A percentile compares a stretch with the other conserved stretches of the same genome.
phyloP scores from a whole-genome alignment of 2,113 vertebrate genomes.

The Cygnus atratus region DNA sequence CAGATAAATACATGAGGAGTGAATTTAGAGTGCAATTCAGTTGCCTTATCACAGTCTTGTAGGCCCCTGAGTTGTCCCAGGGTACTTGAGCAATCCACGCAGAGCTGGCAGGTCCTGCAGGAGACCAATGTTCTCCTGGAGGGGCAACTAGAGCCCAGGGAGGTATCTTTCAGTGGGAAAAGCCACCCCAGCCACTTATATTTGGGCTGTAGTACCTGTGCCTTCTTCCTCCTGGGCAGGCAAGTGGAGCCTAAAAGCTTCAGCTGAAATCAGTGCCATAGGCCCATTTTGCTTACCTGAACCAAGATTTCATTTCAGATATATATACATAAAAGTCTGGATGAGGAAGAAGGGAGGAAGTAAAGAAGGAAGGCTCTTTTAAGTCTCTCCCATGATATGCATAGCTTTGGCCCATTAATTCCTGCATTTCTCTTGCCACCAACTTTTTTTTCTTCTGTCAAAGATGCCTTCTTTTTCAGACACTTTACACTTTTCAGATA shows the following conservation, averaged over 20 bases:
- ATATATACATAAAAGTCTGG: neutral
- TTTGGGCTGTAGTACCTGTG: neutral
- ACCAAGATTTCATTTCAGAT: neutral
- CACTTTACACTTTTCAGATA: neutral
- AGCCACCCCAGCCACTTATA: fast-evolving
- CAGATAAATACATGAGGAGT: neutral
- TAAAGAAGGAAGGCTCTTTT: neutral
- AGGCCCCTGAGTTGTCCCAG: neutral
- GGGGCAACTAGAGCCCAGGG: neutral
- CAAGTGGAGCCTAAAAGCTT: neutral
- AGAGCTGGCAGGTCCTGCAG: neutral
- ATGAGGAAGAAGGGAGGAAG: neutral
- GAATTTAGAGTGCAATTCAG: neutral
- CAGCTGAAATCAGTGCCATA: neutral
- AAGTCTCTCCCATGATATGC: neutral
- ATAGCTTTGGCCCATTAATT: neutral
- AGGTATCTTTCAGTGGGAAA: neutral
- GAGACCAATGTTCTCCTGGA: neutral
- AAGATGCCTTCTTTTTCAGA: neutral
- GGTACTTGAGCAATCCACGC: neutral
- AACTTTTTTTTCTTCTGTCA: neutral
- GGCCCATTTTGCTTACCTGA: neutral
- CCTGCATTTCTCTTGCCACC: neutral
- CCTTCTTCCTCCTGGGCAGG: neutral
- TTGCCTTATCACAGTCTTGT: neutral